These are phyloP conservation scores for Megathymus violae DNA, from an alignment of 1,140 invertebrate genomes.

Conservation along the genomic window DNA sequence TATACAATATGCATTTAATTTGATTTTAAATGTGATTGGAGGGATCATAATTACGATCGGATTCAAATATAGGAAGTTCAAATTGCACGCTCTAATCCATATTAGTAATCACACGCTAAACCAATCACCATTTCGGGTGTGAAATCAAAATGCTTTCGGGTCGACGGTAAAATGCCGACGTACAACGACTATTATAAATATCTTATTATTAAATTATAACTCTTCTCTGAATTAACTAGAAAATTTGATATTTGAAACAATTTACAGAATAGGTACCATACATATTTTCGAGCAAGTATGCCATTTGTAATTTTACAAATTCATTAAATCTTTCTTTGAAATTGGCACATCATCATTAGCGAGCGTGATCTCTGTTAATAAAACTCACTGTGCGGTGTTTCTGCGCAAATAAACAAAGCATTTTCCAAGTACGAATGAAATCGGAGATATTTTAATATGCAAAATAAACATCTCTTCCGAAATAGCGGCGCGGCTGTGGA, in stretches of 20 bases:
- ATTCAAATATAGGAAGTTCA: background rate
- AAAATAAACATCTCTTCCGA: constrained; percentile 21
- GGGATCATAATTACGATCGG: background rate
- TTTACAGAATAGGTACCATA: too few relatives aligned
- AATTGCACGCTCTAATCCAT: constrained; percentile 39
- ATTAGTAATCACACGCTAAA: constrained; percentile 52
- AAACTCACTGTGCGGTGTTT: constrained; percentile 6
- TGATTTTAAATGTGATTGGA: background rate
- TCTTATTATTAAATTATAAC: too few relatives aligned
- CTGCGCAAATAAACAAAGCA: constrained; percentile 7
- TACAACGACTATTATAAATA: too few relatives aligned
- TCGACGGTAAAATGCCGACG: background rate
- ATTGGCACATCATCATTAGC: constrained; percentile 11
- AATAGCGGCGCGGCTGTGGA: constrained; percentile 1
- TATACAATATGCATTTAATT: background rate
- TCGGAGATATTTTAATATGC: constrained; percentile 21
- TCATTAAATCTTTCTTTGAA: too few relatives aligned
- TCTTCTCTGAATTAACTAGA: too few relatives aligned
- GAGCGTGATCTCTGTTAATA: background rate
- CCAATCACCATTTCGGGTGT: constrained; percentile 50
- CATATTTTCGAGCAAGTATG: too few relatives aligned
- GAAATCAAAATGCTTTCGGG: constrained; percentile 52
- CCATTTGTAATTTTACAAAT: background rate
- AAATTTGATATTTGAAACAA: too few relatives aligned
- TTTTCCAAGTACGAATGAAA: constrained; percentile 1